Base-by-base conservation (phyloP, 2,113 vertebrate species). In the Seriola rivoliana region DNA sequence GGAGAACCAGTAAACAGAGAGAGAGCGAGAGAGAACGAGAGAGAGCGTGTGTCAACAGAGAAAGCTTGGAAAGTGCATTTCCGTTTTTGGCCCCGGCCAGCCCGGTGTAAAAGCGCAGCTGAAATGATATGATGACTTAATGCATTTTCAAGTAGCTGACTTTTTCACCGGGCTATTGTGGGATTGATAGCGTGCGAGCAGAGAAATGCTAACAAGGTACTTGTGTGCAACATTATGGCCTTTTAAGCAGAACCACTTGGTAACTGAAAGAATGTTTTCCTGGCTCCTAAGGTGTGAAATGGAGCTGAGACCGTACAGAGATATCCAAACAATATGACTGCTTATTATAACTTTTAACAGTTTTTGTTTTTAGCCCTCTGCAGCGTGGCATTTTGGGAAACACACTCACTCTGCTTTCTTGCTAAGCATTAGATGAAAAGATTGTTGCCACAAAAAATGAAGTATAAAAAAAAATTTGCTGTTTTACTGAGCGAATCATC, bases 111-210 rank as follows among this genome's bases (percentile, higher is more conserved):
- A 85, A 83, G 80, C 86, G 21, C 60, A 19, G 68, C 69, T 59
- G 71, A 76, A 54, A 78, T 59, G 59, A 89, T 80, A 81, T 29
- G 64, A 88, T 76, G 79, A 78, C 82, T 88, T 88, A 78, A 88
- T 85, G 88, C 63, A 52, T 75, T 86, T 71, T 90, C 74, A 81
- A 86, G 84, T 79, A 66, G 38, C 72, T 40, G 68, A 71, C 66
- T 71, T 80, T 75, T 66, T n/a, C 68, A 58, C 52, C 65, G 0
- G 55, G 50, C 69, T 48, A 55, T 66, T 81, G 58, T 86, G 78
- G 58, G 73, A 52, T 3, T 69, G 85, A 84, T 83, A 29, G 34
- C 54, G 29, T 85, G 71, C 0, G 0, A 74, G 80, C 55, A 11
- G 40, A 71, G 71, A 64, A 80, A 79, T 34, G 71, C 70, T 85